Base-by-base conservation (phyloP, 2,797 vertebrate genomes). In the Anguilla anguilla region DNA sequence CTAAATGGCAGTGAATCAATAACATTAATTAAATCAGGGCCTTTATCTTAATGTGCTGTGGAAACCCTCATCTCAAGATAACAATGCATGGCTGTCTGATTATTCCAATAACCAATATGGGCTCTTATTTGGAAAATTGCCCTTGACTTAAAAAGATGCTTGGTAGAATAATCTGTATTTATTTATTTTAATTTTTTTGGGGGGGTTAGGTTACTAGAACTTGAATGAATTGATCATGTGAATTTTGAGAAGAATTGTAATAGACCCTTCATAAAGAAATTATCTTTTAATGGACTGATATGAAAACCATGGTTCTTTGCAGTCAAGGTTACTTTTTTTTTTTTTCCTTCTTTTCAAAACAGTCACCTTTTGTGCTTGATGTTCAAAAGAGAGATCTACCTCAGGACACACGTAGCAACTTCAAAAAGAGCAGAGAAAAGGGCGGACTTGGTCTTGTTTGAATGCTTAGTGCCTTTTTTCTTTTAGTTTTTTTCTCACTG, bases 21-120 rank as follows among this genome's bases (percentile, higher is more conserved):
- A 95, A 91, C 88, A 90, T 92, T 95, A 94, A 95, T 95, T 95
- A 94, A 95, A 95, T 89, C 88, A 90, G 95, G 93, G 90, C 64
- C 87, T 93, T 89, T 92, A 89, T 93, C 90, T 94, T 93, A 93
- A 94, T 93, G 92, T 92, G 90, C 90, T 94, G 91, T 91, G 90
- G 93, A 94, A 94, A 94, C 91, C 92, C 89, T 53, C 83, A 86
- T 92, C 90, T 86, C 87, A 92, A 90, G 92, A 91, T 83, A 89
- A 53, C 86, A 89, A 51, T 0, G 17, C 17, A 22, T 19, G 3
- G 15, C 39, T 2, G 39, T 79, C 35, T 49, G 77, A 51, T 81
- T 25, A 81, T 49, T 51, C 19, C 43, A 43, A 81, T 6, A 49
- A 49, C 6, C 49, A 81, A 81, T 31, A 49, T 43, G 1, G 17